Evolutionary conservation across 2,888 invertebrate genomes (phyloP).

Genomic region (Mythimna vitellina): DNA sequence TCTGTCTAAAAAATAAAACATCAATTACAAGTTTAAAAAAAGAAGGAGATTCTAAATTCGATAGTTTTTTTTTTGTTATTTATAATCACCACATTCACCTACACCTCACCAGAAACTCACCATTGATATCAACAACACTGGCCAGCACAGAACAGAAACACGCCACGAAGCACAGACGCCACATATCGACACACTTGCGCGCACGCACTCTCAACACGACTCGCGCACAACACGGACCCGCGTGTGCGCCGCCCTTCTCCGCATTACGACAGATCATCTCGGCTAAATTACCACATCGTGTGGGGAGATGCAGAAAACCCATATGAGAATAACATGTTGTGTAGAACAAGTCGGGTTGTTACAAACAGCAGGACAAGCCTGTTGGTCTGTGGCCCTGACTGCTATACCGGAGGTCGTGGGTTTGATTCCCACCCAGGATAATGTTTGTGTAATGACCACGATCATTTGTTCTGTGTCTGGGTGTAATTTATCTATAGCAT

Average conservation of each 20-base stretch:
- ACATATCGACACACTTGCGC: slow-evolving; percentile 57
- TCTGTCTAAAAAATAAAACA: too few species aligned
- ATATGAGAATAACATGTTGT: neutral
- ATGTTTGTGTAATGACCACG: too few species aligned
- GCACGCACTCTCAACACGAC: slow-evolving; percentile 42
- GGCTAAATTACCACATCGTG: slow-evolving; percentile 30
- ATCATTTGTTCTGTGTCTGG: too few species aligned
- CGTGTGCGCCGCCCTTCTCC: slow-evolving; percentile 50
- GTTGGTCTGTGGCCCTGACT: too few species aligned
- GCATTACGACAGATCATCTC: slow-evolving; percentile 64
- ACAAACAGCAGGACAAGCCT: too few species aligned
- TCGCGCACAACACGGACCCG: slow-evolving; percentile 47
- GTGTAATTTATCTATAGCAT: too few species aligned
- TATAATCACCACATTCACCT: neutral
- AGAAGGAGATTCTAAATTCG: too few species aligned
- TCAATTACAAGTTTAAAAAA: too few species aligned
- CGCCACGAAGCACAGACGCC: slow-evolving; percentile 56
- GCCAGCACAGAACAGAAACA: slow-evolving; percentile 54
- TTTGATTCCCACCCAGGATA: too few species aligned
- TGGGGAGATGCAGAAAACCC: slow-evolving; percentile 31
- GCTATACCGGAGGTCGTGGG: too few species aligned
- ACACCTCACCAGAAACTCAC: too few species aligned
- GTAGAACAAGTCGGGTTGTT: too few species aligned
- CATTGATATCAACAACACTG: slow-evolving; percentile 69
- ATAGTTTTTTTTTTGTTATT: neutral